Evolutionary conservation across 1,140 invertebrate genomes (phyloP).

Genomic region (Calliphora vicina): DNA sequence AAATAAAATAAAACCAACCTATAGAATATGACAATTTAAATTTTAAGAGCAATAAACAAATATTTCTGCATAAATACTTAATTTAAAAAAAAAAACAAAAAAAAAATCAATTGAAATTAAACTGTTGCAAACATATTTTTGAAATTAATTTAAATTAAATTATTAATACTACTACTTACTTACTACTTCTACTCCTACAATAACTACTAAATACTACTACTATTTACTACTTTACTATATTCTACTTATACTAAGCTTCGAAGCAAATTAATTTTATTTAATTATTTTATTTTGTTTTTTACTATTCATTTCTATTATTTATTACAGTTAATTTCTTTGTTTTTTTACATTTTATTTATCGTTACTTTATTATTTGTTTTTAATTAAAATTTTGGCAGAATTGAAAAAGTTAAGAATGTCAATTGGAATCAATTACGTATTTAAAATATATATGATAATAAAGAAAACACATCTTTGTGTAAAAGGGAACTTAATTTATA

Average conservation of each 20-base stretch:
- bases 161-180: background rate
- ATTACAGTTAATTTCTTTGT: background rate
- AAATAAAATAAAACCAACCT: too few species aligned
- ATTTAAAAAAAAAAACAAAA: conserved; percentile 46
- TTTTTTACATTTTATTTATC: conserved; percentile 14
- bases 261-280: conserved; percentile 35
- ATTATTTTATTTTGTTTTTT: conserved; percentile 25
- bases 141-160: conserved; percentile 14
- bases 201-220: background rate
- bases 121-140: conserved; percentile 29
- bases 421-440: conserved; percentile 16
- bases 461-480: too few species aligned
- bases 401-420: background rate
- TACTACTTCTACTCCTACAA: conserved; percentile 23
- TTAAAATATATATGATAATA: background rate
- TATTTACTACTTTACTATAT: conserved; percentile 23
- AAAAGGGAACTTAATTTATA: too few species aligned
- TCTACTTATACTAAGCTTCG: conserved; percentile 36
- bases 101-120: conserved; percentile 36
- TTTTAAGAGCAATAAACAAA: background rate
- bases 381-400: background rate
- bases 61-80: conserved; percentile 1
- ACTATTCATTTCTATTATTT: background rate
- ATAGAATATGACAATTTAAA: background rate
- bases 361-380: background rate